These are phyloP conservation scores for Synergus umbraculus DNA, from an alignment of 2,888 invertebrate genomes.

Conservation along the genomic window DNA sequence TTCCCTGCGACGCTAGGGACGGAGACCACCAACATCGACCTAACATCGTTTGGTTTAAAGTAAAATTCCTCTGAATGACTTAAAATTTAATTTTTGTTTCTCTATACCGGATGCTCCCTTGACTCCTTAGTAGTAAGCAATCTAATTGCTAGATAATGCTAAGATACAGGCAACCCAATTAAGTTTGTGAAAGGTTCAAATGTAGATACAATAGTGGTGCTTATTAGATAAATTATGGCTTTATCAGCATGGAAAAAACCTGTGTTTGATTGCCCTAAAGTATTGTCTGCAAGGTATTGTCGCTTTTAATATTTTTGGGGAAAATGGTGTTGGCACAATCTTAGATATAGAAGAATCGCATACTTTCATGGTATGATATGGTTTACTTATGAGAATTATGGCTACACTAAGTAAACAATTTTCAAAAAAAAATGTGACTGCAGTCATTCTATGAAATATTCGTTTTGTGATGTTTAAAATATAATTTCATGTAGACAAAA, in stretches of 20 bases:
- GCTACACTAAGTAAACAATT: neutral
- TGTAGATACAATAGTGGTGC: constrained; percentile 27
- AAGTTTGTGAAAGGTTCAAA: constrained; percentile 27
- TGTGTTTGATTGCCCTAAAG: constrained; percentile 34
- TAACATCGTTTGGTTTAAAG: constrained; percentile 84
- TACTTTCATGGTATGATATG: neutral
- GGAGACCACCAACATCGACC: constrained; percentile 84
- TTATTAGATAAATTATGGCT: constrained; percentile 37
- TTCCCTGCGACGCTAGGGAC: constrained; percentile 89
- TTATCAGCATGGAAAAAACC: constrained; percentile 17
- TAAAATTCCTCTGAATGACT: constrained; percentile 68
- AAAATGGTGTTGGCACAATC: neutral
- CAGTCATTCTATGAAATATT: neutral
- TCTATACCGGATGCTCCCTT: neutral
- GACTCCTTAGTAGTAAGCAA: neutral
- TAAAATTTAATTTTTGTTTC: constrained; percentile 18
- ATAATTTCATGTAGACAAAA: constrained; percentile 2
- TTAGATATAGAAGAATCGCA: neutral
- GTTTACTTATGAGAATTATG: neutral
- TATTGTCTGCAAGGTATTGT: constrained; percentile 1
- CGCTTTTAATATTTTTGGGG: constrained; percentile 3
- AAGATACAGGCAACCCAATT: neutral
- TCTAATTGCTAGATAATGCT: neutral
- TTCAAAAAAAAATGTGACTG: neutral
- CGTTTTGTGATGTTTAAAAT: neutral